Percentiles rank a stretch among this genome's conserved stretches.
phyloP scores from a whole-genome alignment of 1,140 invertebrate species.

The Eufriesea mexicana region DNA sequence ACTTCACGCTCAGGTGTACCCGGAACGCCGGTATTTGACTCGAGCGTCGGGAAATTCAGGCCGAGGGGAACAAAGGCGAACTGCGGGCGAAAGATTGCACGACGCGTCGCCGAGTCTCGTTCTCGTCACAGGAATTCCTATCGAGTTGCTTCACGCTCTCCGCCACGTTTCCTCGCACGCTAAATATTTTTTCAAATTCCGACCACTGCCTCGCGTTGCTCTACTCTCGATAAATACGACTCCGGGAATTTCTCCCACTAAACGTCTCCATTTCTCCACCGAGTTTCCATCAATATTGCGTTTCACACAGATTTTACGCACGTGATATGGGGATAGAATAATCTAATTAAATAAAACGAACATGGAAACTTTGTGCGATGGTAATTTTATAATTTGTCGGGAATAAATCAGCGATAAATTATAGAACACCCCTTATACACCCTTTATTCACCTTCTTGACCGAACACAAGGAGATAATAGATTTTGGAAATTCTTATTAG shows the following conservation, averaged over 20 bases:
- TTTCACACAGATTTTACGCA: no score
- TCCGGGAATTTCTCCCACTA: neutral
- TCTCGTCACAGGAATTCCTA: neutral
- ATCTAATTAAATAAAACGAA: no score
- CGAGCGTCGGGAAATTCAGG: neutral
- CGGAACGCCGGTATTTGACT: neutral
- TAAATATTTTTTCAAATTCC: conserved; percentile 12
- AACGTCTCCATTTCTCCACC: no score
- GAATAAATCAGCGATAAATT: no score
- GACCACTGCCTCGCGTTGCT: neutral
- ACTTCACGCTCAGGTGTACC: conserved; percentile 1
- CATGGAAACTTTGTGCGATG: no score
- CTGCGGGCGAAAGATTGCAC: neutral
- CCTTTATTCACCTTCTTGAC: no score
- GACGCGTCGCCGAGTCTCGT: neutral
- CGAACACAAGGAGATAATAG: no score
- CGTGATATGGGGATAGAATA: no score
- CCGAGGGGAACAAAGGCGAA: neutral
- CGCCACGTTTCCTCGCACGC: neutral
- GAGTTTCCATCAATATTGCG: no score
- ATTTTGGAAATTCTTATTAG: no score
- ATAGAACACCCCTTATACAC: no score
- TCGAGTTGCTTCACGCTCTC: neutral
- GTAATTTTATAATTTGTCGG: no score
- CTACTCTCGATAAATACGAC: neutral